Base-by-base conservation (phyloP, 1,140 invertebrate genomes). In the Microvelia longipes region DNA sequence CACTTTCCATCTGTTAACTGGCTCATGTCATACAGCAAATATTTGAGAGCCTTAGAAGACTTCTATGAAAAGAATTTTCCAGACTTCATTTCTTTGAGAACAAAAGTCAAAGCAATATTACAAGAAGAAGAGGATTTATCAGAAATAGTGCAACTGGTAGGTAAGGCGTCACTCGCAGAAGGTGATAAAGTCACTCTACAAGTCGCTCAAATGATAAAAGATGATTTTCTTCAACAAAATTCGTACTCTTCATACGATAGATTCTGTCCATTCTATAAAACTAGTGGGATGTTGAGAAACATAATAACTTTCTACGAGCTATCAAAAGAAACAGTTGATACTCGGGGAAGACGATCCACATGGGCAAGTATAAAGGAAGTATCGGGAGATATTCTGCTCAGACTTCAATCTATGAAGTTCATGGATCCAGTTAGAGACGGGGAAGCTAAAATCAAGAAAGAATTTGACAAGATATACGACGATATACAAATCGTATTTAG, bases 1-100 rank as follows among this genome's bases (percentile, higher is more conserved):
- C 97, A 99, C 83, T 99, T 99, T 85, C 97, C 97, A 61, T 98
- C 96, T 69, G 94, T 99, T 80, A 99, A 99, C 82, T 99, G 97
- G 97, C 87, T 99, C 68, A 98, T 98, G 80, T 98, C 94, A 0
- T 98, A 99, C 86, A 95, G 92, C 81, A 99, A 99, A 85, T 99
- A 99, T 82, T 92, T 94, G 82, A 87, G 95, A 74, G 95, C 96
- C 68, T 83, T 99, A 73, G 97, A 99, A 79, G 97, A 99, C 77
- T 98, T 96, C 83, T 99, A 99, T 80, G 97, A 99, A 76, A 97
- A 98, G 83, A 95, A 96, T 82, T 98, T 93, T 84, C 84, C 87
- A 19, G 97, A 99, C 77, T 99, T 99, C 81, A 93, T 98, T n/a
- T 89, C 96, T 13, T 81, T 93, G 62, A 85, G 91, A 80, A 93